phyloP scores from a whole-genome alignment of 1,140 invertebrate genomes.

The Macrocentrus cingulum region DNA sequence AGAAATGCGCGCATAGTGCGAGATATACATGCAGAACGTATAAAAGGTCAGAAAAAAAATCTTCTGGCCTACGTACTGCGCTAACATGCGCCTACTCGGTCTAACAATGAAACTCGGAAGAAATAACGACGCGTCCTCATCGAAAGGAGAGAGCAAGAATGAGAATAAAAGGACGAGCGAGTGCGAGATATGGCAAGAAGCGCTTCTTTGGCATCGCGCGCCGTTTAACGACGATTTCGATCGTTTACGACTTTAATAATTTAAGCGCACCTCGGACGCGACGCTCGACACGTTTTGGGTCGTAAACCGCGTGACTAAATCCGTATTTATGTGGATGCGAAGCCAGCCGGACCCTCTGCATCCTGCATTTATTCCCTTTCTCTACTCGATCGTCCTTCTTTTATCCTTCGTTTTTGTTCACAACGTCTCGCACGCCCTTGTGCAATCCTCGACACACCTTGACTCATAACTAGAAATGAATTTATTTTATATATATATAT shows the following conservation, averaged over 20 bases:
- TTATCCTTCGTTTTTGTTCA: slow-evolving; percentile 14
- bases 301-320: slow-evolving; percentile 57
- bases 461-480: background rate
- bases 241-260: slow-evolving; percentile 61
- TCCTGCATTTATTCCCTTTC: slow-evolving; percentile 16
- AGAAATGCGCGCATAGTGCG: background rate
- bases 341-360: slow-evolving; percentile 38
- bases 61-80: background rate
- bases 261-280: slow-evolving; percentile 55
- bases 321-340: slow-evolving; percentile 56
- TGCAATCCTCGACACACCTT: background rate
- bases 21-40: background rate
- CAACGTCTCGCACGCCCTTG: background rate
- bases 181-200: slow-evolving; percentile 27
- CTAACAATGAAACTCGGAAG: slow-evolving; percentile 42
- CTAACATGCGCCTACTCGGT: slow-evolving; percentile 17
- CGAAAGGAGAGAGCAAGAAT: slow-evolving; percentile 16
- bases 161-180: slow-evolving; percentile 17
- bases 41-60: background rate
- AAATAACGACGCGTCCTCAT: slow-evolving; percentile 40
- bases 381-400: no score
- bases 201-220: slow-evolving; percentile 36
- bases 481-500: no score
- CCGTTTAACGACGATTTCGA: slow-evolving; percentile 58
- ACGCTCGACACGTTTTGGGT: slow-evolving; percentile 58